Conservation (phyloP, 2,113 vertebrate species). For the Castor canadensis region DNA sequence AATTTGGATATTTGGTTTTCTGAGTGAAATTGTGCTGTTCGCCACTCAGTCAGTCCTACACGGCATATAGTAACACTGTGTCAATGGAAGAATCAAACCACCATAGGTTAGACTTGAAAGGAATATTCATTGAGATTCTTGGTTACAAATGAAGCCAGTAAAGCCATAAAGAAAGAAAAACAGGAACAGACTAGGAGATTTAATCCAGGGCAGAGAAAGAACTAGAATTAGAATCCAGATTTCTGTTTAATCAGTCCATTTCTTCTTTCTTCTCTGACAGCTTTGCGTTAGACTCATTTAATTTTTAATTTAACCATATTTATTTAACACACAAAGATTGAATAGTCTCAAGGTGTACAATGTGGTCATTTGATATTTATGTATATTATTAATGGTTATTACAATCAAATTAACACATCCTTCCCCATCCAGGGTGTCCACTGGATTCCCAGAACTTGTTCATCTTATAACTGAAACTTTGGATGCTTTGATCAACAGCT, state of each 20-base stretch:
- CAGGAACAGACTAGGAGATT: neutral
- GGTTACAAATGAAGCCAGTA: neutral
- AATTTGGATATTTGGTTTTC: neutral
- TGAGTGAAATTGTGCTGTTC: neutral
- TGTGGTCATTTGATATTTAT: neutral
- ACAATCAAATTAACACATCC: neutral
- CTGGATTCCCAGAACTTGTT: neutral
- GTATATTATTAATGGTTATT: neutral
- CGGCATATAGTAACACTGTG: neutral
- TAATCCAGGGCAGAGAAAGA: neutral
- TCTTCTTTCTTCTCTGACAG: too few relatives aligned
- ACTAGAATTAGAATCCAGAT: neutral
- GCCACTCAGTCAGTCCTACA: neutral
- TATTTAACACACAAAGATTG: neutral
- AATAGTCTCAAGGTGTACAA: neutral
- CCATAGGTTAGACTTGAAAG: neutral
- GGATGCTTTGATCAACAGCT: neutral
- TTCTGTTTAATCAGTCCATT: neutral
- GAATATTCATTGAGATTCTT: neutral
- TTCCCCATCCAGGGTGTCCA: neutral
- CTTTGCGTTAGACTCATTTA: neutral
- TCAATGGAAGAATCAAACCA: neutral
- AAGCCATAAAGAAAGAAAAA: neutral
- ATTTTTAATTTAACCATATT: neutral
- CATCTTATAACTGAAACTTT: neutral